These are phyloP conservation scores for Pharmacophagus antenor DNA, from an alignment of 2,888 invertebrate species.

Conservation along the genomic window DNA sequence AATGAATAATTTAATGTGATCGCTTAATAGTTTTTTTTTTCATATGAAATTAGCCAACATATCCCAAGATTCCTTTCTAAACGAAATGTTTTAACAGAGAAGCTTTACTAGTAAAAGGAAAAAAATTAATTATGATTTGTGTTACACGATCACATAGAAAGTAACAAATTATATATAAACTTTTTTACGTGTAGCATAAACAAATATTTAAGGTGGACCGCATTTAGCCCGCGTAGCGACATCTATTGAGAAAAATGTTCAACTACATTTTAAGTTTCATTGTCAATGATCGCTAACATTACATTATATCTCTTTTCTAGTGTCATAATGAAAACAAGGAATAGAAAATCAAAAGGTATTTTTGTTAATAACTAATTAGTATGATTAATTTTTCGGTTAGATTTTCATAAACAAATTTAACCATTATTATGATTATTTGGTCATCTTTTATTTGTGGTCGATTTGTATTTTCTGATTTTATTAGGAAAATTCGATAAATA, in stretches of 20 bases:
- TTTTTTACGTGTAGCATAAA: conserved; percentile 2
- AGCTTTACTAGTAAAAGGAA: neutral
- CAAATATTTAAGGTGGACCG: neutral
- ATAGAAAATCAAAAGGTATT: neutral
- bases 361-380: neutral
- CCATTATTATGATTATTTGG: neutral
- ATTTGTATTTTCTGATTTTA: conserved; percentile 12
- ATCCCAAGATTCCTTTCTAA: neutral
- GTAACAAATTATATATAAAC: neutral
- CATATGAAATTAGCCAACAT: too few relatives aligned
- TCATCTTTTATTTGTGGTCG: neutral
- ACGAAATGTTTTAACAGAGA: neutral
- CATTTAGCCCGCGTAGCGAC: conserved; percentile 7
- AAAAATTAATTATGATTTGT: neutral
- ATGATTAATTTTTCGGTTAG: neutral
- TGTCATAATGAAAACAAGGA: neutral
- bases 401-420: neutral
- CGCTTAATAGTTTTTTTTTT: too few relatives aligned
- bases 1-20: conserved; percentile 18
- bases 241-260: conserved; percentile 13
- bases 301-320: neutral
- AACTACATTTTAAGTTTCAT: conserved; percentile 1
- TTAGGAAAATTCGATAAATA: conserved; percentile 26
- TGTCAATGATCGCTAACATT: neutral
- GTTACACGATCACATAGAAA: neutral